Percentiles rank a stretch among this genome's conserved stretches.
Evolutionary conservation across 2,888 invertebrate genomes (phyloP).

Genomic region (Euclidia mi): DNA sequence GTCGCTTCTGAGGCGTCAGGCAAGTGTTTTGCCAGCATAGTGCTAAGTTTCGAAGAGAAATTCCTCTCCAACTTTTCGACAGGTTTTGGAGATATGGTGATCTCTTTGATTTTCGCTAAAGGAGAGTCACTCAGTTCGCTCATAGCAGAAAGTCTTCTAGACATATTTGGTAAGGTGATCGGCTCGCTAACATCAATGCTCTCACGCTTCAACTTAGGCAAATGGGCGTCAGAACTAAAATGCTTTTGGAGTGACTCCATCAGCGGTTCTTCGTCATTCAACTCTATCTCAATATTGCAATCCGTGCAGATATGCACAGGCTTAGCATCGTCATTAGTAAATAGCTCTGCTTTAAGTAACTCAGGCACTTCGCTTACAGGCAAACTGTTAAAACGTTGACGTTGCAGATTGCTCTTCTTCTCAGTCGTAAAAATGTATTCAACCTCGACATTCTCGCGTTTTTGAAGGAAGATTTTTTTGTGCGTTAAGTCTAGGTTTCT

Average conservation of each 20-base stretch:
- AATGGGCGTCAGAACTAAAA: constrained; percentile 79
- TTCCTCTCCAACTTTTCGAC: constrained; percentile 76
- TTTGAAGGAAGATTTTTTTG: constrained; percentile 73
- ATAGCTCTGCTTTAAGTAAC: constrained; percentile 77
- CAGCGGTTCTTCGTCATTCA: constrained; percentile 81
- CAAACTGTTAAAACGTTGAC: constrained; percentile 85
- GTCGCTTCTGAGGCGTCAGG: constrained; percentile 84
- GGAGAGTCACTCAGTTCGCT: constrained; percentile 73
- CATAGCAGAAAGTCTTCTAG: constrained; percentile 80
- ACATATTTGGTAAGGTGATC: constrained; percentile 82
- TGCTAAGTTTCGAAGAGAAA: constrained; percentile 74
- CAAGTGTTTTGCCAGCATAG: constrained; percentile 74
- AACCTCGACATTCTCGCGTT: constrained; percentile 80
- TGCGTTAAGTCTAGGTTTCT: constrained; percentile 75
- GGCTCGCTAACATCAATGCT: constrained; percentile 85
- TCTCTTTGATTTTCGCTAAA: constrained; percentile 69
- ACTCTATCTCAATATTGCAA: constrained; percentile 81
- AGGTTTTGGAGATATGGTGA: constrained; percentile 71
- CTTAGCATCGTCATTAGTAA: constrained; percentile 74
- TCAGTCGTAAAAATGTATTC: constrained; percentile 87
- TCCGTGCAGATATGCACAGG: constrained; percentile 86
- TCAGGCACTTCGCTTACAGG: constrained; percentile 86
- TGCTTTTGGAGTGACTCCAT: constrained; percentile 86
- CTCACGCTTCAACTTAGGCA: constrained; percentile 81
- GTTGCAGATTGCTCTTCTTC: constrained; percentile 81